Base-by-base conservation (phyloP, 2,113 vertebrate genomes). In the Hemibagrus wyckioides region DNA sequence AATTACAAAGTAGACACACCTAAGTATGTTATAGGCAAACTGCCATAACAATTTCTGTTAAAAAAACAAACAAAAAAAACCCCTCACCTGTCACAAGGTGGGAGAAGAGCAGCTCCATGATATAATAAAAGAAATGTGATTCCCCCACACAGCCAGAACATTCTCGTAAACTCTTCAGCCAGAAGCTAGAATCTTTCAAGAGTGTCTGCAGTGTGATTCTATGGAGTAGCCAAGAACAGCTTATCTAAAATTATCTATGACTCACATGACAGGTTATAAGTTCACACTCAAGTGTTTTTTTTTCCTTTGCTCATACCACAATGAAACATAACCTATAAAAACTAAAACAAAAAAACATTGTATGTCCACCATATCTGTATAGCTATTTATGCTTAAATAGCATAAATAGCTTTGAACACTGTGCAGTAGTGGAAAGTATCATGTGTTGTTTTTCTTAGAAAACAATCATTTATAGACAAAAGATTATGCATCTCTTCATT, bases 1-100 rank as follows among this genome's bases (percentile, higher is more conserved):
- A 73, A 73, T 23, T 8, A 2, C 19, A 41, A 11, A 15, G n/a
- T 39, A 33, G n/a, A 17, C 63, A 67, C 4, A 67, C 14, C 63
- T 30, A 67, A 6, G 17, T 39, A 67, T 19, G 33, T 69, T 69
- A 36, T 39, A 39, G 33, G 30, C 19, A 69, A 69, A 69, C 5
- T 44, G 69, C 1, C n/a, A n/a, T n/a, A n/a, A n/a, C n/a, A n/a
- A n/a, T n/a, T n/a, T n/a, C n/a, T n/a, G n/a, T 59, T 15, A 54
- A 54, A 54, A 54, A 15, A 59, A n/a, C 33, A 14, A 6, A 30
- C 36, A 21, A 41, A 80, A 41, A 30, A 86, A 21, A 76, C 36
- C n/a, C n/a, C 92, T 91, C 84, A 95, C 95, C 94, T 93, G 92
- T 94, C 90, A 89, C 94, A 95, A 0, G 94, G 93, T 1, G 91